These are phyloP conservation scores for Zalophus californianus DNA, from an alignment of 2,797 vertebrate genomes.

Conservation along the genomic window DNA sequence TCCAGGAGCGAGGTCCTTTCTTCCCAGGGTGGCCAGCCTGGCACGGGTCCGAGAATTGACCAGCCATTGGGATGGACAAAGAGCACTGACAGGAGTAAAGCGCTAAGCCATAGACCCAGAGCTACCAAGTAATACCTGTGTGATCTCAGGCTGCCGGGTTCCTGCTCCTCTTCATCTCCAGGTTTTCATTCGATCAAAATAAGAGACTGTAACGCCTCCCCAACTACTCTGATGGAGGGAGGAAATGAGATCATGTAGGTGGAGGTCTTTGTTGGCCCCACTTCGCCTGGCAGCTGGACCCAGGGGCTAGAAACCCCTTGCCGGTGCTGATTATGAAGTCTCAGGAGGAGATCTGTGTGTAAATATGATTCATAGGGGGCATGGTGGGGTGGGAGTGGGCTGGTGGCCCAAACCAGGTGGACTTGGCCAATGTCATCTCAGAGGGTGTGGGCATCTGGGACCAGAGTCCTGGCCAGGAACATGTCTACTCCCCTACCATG, in stretches of 20 bases:
- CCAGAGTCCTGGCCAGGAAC: too few species aligned
- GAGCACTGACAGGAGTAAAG: too few species aligned
- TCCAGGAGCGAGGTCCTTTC: neutral
- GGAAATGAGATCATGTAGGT: neutral
- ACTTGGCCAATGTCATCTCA: too few species aligned
- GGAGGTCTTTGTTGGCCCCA: neutral
- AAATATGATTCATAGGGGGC: neutral
- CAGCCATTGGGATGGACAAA: accelerated
- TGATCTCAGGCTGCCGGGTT: neutral
- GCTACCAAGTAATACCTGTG: neutral
- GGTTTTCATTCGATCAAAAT: neutral
- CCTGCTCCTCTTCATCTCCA: neutral
- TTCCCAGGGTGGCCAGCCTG: neutral
- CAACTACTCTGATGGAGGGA: neutral
- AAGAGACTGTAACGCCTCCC: neutral
- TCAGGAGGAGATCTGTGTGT: neutral
- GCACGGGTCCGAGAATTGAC: neutral
- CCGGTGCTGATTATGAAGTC: constrained; percentile 26
- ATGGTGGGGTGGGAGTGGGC: neutral
- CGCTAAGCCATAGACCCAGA: neutral
- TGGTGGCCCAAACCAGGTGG: too few species aligned
- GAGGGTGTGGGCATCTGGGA: too few species aligned
- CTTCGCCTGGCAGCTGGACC: neutral
- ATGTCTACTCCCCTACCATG: neutral
- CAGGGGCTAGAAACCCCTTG: neutral